Conservation (phyloP, 2,888 invertebrate genomes). For the Gisinianus flammeolus region DNA sequence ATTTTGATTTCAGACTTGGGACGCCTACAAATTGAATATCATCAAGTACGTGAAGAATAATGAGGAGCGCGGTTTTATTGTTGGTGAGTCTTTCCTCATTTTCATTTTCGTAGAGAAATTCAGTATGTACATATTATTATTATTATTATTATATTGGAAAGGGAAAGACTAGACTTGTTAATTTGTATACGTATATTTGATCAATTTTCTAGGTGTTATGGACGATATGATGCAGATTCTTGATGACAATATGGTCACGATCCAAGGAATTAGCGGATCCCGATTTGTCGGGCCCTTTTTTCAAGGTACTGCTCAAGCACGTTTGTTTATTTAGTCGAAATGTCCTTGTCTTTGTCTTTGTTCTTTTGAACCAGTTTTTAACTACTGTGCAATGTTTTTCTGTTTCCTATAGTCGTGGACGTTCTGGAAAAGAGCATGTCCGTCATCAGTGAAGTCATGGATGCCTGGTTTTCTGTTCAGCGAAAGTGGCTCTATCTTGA, state of each 20-base stretch:
- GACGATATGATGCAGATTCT: conserved; percentile 81
- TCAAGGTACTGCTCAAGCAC: no score
- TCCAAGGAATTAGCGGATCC: conserved; percentile 89
- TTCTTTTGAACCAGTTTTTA: no score
- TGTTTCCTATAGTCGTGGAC: conserved; percentile 73
- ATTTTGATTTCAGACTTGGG: conserved; percentile 61
- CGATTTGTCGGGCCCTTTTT: conserved; percentile 87
- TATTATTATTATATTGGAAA: no score
- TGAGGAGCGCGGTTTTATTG: conserved; percentile 79
- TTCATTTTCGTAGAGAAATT: no score
- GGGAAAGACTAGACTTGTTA: no score
- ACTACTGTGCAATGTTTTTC: no score
- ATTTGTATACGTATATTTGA: no score
- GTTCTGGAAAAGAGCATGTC: conserved; percentile 82
- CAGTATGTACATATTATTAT: no score
- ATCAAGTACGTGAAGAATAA: conserved; percentile 65
- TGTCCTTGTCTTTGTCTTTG: no score
- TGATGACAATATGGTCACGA: conserved; percentile 87
- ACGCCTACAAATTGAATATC: conserved; percentile 63
- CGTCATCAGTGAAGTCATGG: conserved; percentile 82
- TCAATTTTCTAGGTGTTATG: conserved; percentile 67
- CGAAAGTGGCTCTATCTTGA: conserved; percentile 91
- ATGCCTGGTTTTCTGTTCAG: conserved; percentile 85
- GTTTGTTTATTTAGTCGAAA: no score
- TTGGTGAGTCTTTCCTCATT: no score